Base-by-base conservation (phyloP, 2,113 vertebrate genomes). In the Pseudonaja textilis region DNA sequence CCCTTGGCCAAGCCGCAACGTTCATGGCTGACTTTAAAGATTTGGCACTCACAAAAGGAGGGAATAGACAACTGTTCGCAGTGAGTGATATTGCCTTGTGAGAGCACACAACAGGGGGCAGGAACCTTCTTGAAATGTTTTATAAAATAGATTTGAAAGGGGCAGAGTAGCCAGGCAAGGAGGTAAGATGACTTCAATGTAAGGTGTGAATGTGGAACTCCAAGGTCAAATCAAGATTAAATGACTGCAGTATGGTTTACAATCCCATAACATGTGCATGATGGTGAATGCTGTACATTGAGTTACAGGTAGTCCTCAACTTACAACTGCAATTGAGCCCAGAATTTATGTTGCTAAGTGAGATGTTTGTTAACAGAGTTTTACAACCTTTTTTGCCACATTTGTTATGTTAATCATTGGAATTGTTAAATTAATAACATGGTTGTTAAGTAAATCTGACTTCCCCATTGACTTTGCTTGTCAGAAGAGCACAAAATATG, bases 21-120 rank as follows among this genome's bases (percentile, higher is more conserved):
- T 95, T 94, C 91, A 92, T 85, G 91, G 29, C 25, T 59, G 57
- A 93, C 95, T 96, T 96, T 94, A 96, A 96, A 97, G 81, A 86
- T 92, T 88, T 87, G 47, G 29, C 18, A 39, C n/a, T 39, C 6
- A 2, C n/a, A 18, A 50, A 25, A 9, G 12, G 25, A 52, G 55
- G 95, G 94, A 95, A 69, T 39, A 39, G 69, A 39, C 0, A 0
- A 93, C 94, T 85, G 91, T 96, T 96, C 94, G 94, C 91, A 89
- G 91, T 94, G 92, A 94, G 89, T 42, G 0, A 0, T 87, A 90
- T 56, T 90, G 92, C 93, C 93, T 34, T 5, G 42, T 88, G 94
- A 95, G 56, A 92, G 94, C 74, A 92, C 91, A 94, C 90, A 93
- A 87, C 90, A 93, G 94, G 94, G 89, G 93, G 74, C 16, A 86